These are phyloP conservation scores for Physella acuta DNA, from an alignment of 1,140 invertebrate species.

Conservation along the genomic window DNA sequence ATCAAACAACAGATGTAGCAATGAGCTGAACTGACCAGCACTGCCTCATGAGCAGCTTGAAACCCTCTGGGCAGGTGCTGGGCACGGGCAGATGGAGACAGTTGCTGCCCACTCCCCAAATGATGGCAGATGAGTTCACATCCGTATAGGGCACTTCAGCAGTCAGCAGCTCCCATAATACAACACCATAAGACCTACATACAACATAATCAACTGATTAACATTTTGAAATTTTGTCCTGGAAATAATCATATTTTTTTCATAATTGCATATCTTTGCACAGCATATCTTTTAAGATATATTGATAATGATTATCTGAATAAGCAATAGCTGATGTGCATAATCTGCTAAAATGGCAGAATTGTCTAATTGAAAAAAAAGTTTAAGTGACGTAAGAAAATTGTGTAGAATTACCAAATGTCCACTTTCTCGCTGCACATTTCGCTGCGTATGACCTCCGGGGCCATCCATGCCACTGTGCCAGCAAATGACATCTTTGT, in stretches of 20 bases:
- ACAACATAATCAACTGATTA: too few species aligned
- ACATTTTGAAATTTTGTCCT: too few species aligned
- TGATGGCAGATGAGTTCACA: slow-evolving; percentile 93
- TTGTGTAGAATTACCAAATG: slow-evolving; percentile 75
- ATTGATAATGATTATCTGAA: too few species aligned
- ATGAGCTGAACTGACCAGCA: slow-evolving; percentile 75
- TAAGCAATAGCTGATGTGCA: too few species aligned
- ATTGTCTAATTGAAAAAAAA: too few species aligned
- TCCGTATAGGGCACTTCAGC: slow-evolving; percentile 95
- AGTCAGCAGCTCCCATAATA: slow-evolving; percentile 81
- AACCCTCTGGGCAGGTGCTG: slow-evolving; percentile 78
- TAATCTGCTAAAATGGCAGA: too few species aligned
- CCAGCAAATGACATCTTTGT: slow-evolving; percentile 94
- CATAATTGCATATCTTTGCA: too few species aligned
- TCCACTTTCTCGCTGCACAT: slow-evolving; percentile 96
- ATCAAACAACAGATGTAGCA: too few species aligned
- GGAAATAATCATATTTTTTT: too few species aligned
- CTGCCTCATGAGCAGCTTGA: slow-evolving; percentile 80
- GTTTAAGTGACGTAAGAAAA: too few species aligned
- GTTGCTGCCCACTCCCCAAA: slow-evolving; percentile 95
- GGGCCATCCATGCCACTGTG: slow-evolving; percentile 98
- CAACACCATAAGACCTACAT: too few species aligned
- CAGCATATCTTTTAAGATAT: too few species aligned
- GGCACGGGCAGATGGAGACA: slow-evolving; percentile 89
- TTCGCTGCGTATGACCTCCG: slow-evolving; percentile 95